Evolutionary conservation across 1,140 invertebrate species (phyloP), one percentile per base, ranked within the genome.

Genomic region (Lerema accius): DNA sequence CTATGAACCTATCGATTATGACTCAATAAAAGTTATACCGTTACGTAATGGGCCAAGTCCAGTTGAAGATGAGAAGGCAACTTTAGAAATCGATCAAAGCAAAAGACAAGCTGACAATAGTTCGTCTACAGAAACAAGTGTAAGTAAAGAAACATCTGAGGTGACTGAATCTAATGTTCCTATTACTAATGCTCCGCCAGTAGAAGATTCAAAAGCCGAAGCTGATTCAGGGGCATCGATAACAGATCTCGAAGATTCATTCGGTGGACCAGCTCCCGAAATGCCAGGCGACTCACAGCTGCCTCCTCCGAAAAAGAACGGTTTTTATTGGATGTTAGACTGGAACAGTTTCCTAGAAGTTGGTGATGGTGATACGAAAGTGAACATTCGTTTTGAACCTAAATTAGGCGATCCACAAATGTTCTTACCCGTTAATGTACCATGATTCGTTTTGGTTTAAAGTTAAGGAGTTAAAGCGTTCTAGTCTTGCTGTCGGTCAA

Each of bases 321-420:
- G 96, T 1, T 93, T 97, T 42, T 97, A 96, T 76, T 96, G 96
- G 84, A 92, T 96, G 50, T 89, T 96, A 0, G 96, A 97, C 75
- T 96, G 95, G 95, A 96, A 97, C 74, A 93, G 94, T 9, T 97
- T 97, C 72, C 87, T 96, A 2, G 95, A 96, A 80, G 95, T 96
- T 1, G 96, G 95, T 16, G 95, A 96, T n/a, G 94, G 93, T 49
- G 94, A 94, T 19, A 94, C 93, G 50, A 94, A 95, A 84, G 94
- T 96, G 0, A 95, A 96, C 75, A 92, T 97, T 66, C 92, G 94
- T 69, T 95, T 96, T 71, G 92, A 94, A 59, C 96, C 96, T 0
- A 96, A 95, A 90, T 92, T 94, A 40, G 96, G 96, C 0, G 95
- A 96, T 82, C 94, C 94, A 43, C 92, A 94, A 46, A 92, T 94